Base-by-base conservation (phyloP, 2,797 vertebrate genomes). In the Anguilla marmorata region DNA sequence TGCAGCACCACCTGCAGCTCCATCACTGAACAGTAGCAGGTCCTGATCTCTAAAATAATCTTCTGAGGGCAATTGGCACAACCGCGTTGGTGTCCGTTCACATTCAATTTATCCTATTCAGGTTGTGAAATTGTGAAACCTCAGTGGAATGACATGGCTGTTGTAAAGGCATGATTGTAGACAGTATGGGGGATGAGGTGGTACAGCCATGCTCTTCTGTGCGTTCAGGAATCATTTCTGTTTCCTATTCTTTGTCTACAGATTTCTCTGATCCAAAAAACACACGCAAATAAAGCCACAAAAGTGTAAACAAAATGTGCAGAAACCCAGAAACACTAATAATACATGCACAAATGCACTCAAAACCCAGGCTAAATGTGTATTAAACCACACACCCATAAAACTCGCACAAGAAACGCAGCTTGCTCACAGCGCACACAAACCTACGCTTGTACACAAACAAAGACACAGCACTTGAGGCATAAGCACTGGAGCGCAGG, bases 271-370 rank as follows among this genome's bases (percentile, higher is more conserved):
- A 56, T 56, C 12, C 14, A 58, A 16, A 58, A 58, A 58, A 2
- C 12, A 19, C 2, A 58, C 56, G 11, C 56, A 58, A 24, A 69
- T 6, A 69, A 69, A 69, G n/a, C 63, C 63, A 69, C 5, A 9
- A 27, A 69, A 69, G 30, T 76, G 16, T 33, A 37, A 16, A 92
- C 91, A 91, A 92, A 92, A 52, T 88, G 90, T 89, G 27, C 83
- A 85, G 45, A 85, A 24, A 52, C 45, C 54, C 33, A n/a, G 3
- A 45, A 33, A 48, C 85, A 12, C 12, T 2, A 24, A 63, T 5
- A 24, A 63, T 63, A 52, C 84, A 41, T 19, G 8, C 21, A 58
- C 63, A 63, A 54, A 27, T 30, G 63, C 84, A 63, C 30, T 8
- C 5, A 69, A 7, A 27, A 27, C 63, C 63, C 24, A 27, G 6